phyloP scores from a whole-genome alignment of 1,140 invertebrate genomes.

The Diorhabda sublineata region DNA sequence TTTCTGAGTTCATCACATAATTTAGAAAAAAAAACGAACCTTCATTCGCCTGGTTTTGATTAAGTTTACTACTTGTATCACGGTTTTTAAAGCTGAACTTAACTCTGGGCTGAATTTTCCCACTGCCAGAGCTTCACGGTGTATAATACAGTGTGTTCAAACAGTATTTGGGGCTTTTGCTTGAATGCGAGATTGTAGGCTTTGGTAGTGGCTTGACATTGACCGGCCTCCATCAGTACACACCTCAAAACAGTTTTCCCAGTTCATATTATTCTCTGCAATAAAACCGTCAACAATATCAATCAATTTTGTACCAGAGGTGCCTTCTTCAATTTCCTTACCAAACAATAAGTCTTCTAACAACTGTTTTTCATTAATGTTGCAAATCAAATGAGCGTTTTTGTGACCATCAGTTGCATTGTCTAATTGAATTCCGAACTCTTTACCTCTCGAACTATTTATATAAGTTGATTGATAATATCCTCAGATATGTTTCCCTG shows the following conservation, averaged over 20 bases:
- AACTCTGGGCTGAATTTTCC: neutral
- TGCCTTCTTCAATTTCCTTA: constrained; percentile 12
- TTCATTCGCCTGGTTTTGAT: constrained; percentile 26
- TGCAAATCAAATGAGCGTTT: constrained; percentile 18
- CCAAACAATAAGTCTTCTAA: constrained; percentile 10
- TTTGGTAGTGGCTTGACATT: constrained; percentile 37
- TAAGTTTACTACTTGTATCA: constrained; percentile 27
- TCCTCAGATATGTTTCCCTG: constrained; percentile 22
- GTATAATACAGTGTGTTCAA: constrained; percentile 21
- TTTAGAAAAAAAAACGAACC: constrained; percentile 18
- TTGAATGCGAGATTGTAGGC: constrained; percentile 21
- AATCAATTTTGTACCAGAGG: constrained; percentile 29
- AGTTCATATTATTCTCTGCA: constrained; percentile 17
- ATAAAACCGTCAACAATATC: constrained; percentile 35
- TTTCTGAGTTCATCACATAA: constrained; percentile 26
- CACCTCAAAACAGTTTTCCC: constrained; percentile 11
- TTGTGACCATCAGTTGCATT: constrained; percentile 13
- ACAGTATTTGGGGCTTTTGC: constrained; percentile 36
- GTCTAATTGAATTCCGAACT: constrained; percentile 12
- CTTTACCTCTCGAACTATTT: constrained; percentile 13
- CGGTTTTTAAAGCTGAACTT: constrained; percentile 18
- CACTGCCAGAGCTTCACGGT: constrained; percentile 10
- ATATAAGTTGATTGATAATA: constrained; percentile 19
- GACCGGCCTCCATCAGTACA: constrained; percentile 15
- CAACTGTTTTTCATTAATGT: constrained; percentile 25